Percentiles rank a stretch among this genome's conserved stretches.
These are phyloP conservation scores for Diorhabda sublineata DNA, from an alignment of 1,140 invertebrate species.

Conservation along the genomic window DNA sequence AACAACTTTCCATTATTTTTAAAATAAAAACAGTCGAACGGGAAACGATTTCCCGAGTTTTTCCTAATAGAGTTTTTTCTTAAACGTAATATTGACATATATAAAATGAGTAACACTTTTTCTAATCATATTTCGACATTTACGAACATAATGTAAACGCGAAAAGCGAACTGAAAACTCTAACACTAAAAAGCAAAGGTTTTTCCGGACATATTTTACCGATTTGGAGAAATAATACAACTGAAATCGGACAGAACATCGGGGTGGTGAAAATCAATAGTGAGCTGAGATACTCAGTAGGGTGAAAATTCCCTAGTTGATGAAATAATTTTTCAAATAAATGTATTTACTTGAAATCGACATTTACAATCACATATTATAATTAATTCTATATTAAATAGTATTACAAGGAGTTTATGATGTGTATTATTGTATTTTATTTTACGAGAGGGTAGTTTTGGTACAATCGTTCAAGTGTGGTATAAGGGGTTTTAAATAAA, in stretches of 20 bases:
- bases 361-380: background rate
- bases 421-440: background rate
- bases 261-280: conserved; percentile 36
- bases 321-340: conserved; percentile 6
- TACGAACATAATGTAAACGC: background rate
- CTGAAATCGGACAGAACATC: conserved; percentile 14
- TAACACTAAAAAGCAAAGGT: background rate
- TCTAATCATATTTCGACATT: background rate
- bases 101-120: background rate
- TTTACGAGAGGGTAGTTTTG: background rate
- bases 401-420: background rate
- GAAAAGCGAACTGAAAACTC: background rate
- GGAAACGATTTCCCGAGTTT: background rate
- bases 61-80: background rate
- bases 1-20: conserved; percentile 7
- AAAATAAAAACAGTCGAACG: background rate
- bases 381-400: background rate
- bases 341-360: too few relatives aligned
- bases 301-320: conserved; percentile 30
- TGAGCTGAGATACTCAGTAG: conserved; percentile 20
- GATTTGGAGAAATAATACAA: conserved; percentile 15
- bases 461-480: background rate
- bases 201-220: conserved; percentile 19
- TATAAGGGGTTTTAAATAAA: background rate
- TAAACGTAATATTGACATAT: background rate